Percentiles rank a stretch among this genome's conserved stretches.
Evolutionary conservation across 37 sponge, comb jelly and placozoan genomes (phyloP).

Genomic region (Axinella damicornis): DNA sequence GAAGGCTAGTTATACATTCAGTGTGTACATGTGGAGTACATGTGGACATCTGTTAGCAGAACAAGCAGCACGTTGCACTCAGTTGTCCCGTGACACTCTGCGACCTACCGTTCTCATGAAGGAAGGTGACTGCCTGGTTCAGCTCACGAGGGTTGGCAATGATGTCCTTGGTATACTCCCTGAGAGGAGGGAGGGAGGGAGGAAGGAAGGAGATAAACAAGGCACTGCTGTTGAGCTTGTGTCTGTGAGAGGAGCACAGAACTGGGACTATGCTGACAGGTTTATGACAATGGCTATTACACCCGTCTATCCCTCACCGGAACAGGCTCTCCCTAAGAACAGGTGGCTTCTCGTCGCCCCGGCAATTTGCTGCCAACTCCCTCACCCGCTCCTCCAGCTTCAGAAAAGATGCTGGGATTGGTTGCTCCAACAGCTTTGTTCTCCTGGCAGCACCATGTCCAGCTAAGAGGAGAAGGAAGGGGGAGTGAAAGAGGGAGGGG

Average conservation of each 20-base stretch:
- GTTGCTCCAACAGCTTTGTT: conserved; percentile 84
- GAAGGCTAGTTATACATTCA: no score
- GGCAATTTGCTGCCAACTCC: conserved; percentile 42
- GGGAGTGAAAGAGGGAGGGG: not conserved
- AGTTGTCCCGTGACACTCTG: no score
- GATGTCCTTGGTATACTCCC: conserved; percentile 69
- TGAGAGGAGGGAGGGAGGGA: not conserved
- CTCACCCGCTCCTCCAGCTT: conserved; percentile 73
- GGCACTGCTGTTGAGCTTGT: no score
- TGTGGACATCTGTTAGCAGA: no score
- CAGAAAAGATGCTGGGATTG: conserved; percentile 82
- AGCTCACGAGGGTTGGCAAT: conserved; percentile 84
- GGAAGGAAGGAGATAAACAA: no score
- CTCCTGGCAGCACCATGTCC: conserved; percentile 28
- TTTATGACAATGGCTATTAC: no score
- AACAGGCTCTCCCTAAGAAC: conserved; percentile 77
- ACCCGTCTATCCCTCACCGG: conserved; percentile 44
- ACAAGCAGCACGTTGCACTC: no score
- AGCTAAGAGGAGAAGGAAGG: no score
- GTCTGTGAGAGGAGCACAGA: no score
- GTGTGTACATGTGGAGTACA: no score
- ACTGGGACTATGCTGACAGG: not conserved
- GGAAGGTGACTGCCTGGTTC: conserved; percentile 87
- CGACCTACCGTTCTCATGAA: conserved; percentile 91
- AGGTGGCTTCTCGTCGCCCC: conserved; percentile 54